Evolutionary conservation across 2,113 vertebrate species (phyloP).

Genomic region (Sula dactylatra): DNA sequence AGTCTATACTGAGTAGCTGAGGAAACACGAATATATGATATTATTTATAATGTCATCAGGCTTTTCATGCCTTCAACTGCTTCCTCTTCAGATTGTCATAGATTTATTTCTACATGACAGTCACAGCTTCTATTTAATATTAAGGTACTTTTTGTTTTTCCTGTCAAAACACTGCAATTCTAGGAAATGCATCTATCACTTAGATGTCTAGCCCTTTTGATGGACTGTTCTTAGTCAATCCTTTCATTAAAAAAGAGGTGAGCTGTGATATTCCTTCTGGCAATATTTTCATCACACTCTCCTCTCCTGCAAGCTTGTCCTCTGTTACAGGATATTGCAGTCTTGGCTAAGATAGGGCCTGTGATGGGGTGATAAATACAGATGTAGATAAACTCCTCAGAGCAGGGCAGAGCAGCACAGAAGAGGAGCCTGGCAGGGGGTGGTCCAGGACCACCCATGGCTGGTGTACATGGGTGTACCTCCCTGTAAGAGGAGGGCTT

Average conservation of each 20-base stretch:
- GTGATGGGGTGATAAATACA: not conserved
- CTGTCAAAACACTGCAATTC: not conserved
- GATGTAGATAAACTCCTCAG: not conserved
- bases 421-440: not conserved
- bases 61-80: not conserved
- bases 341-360: not conserved
- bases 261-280: not conserved
- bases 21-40: not conserved
- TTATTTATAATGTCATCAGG: constrained; percentile 9
- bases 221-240: not conserved
- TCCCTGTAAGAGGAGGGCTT: not conserved
- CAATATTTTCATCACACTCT: not conserved
- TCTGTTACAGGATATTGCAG: not conserved
- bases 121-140: not conserved
- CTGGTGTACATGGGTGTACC: not conserved
- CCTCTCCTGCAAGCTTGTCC: not conserved
- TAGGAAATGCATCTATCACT: not conserved
- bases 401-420: not conserved
- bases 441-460: not conserved
- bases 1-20: not conserved
- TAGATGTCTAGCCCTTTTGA: not conserved
- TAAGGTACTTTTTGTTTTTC: not conserved
- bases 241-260: not conserved
- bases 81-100: constrained; percentile 12
- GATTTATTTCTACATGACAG: not conserved